A percentile compares a stretch with the other conserved stretches of the same genome.
Evolutionary conservation across 2,113 vertebrate species (phyloP).

Genomic region (Brienomyrus brachyistius): DNA sequence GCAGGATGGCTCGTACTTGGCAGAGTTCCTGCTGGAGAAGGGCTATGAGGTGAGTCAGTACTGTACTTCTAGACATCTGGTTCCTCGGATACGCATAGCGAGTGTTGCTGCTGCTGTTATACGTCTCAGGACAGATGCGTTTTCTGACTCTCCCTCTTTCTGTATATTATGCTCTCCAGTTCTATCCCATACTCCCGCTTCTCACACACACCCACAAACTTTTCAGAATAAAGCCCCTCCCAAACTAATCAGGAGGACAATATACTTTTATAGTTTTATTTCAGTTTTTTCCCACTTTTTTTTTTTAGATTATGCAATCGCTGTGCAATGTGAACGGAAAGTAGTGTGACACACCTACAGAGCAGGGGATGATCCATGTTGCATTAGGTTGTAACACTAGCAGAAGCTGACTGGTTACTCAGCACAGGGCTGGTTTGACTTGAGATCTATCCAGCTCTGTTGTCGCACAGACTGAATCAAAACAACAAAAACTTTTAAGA

Average conservation of each 20-base stretch:
- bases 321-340: not conserved
- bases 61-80: constrained; percentile 9
- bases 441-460: not conserved
- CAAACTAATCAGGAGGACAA: constrained; percentile 26
- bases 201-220: not conserved
- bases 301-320: constrained; percentile 2
- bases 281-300: not conserved
- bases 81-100: not conserved
- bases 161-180: constrained; percentile 28
- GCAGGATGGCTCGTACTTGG: constrained; percentile 97
- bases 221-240: constrained; percentile 13
- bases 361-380: not conserved
- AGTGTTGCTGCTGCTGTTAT: not conserved
- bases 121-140: not conserved
- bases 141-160: constrained; percentile 26
- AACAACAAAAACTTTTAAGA: not conserved
- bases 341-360: not conserved
- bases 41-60: constrained; percentile 85
- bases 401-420: not conserved
- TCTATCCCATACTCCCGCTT: not conserved
- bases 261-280: constrained; percentile 7
- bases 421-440: not conserved
- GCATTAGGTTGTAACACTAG: not conserved
- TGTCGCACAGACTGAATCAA: not conserved
- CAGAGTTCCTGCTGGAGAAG: constrained; percentile 92